Evolutionary conservation across 2,888 invertebrate species (phyloP), one percentile per base, ranked within the genome.

Genomic region (Ellobium chinense): DNA sequence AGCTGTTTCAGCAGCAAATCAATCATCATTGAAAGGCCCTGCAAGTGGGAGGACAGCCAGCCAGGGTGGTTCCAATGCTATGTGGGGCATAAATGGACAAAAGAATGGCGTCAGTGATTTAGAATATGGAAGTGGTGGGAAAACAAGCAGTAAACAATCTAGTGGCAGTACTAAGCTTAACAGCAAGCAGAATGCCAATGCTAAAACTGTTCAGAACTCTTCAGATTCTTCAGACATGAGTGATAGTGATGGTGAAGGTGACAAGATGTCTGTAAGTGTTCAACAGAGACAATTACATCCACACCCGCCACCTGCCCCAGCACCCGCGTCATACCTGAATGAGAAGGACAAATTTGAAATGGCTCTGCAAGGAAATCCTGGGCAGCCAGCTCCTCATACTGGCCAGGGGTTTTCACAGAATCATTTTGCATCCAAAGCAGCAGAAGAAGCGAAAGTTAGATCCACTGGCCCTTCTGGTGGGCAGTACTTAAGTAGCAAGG

Each of bases 401-500:
- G 46, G 46, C 46, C 46, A 46, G 46, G 46, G 18, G 7, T 46
- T 12, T 46, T 46, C 46, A 46, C 1, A n/a, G 31, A 1, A 18
- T 27, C 24, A 14, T 18, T 27, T 12, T 4, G 2, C 27, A 5
- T 65, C 18, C 65, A n/a, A n/a, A n/a, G n/a, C n/a, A n/a, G n/a
- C n/a, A n/a, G n/a, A n/a, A n/a, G n/a, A n/a, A 73, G 60, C 58
- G n/a, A 31, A 27, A 54, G 31, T n/a, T n/a, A n/a, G n/a, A n/a
- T n/a, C n/a, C n/a, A n/a, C n/a, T n/a, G n/a, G n/a, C n/a, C 7
- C 60, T 24, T 60, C 60, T 5, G 36, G 21, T 27, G n/a, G 29
- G 1, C n/a, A 63, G 31, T 75, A 65, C 27, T 27, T 65, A 7
- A 86, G 79, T 63, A 80, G 82, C 24, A 88, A 82, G 78, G 85